These are phyloP conservation scores for Monarcha castaneiventris DNA, from an alignment of 2,113 vertebrate genomes.

Conservation along the genomic window DNA sequence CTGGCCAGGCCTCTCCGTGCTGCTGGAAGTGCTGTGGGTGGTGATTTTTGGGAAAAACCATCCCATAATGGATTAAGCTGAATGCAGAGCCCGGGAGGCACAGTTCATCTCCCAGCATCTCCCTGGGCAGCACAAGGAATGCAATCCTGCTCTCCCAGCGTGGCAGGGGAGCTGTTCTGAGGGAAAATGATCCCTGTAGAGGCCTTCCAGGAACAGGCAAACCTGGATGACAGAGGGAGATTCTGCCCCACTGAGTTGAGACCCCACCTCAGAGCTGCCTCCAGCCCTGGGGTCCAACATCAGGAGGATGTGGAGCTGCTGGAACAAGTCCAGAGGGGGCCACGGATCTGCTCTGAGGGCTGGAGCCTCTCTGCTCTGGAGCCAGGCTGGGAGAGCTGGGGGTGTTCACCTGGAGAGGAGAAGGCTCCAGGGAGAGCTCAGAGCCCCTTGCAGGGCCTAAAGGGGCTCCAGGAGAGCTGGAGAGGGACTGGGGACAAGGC, in stretches of 20 bases:
- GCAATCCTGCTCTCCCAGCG: neutral
- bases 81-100: neutral
- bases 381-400: neutral
- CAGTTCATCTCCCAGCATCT: neutral
- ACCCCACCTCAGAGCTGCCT: neutral
- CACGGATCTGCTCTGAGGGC: fast-evolving
- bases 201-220: neutral
- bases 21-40: neutral
- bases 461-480: neutral
- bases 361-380: neutral
- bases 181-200: neutral
- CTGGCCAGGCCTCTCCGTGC: neutral
- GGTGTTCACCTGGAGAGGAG: fast-evolving
- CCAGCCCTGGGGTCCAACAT: neutral
- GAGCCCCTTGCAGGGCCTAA: neutral
- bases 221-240: neutral
- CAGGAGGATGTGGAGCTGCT: neutral
- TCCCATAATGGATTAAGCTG: neutral
- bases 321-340: neutral
- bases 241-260: neutral
- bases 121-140: neutral
- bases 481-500: neutral
- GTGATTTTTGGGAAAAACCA: neutral
- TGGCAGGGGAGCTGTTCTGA: neutral
- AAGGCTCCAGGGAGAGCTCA: neutral